phyloP scores from a whole-genome alignment of 2,113 vertebrate genomes.

The Passer montanus region DNA sequence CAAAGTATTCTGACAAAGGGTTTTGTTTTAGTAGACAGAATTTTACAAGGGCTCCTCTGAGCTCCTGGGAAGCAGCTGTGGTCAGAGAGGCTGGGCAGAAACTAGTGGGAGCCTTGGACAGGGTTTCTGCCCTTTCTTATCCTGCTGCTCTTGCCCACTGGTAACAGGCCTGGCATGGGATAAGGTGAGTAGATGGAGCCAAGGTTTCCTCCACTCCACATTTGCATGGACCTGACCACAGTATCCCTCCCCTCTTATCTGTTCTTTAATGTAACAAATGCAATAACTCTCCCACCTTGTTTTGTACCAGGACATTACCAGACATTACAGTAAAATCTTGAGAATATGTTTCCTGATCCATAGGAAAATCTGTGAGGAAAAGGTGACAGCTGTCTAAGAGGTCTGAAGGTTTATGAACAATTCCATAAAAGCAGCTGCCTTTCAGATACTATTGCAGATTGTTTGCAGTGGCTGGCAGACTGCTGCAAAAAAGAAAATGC shows the following conservation, averaged over 20 bases:
- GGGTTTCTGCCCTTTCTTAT: neutral
- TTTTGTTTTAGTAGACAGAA: neutral
- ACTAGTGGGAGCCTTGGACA: neutral
- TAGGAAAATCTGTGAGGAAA: neutral
- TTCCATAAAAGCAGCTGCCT: neutral
- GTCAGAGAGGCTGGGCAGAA: neutral
- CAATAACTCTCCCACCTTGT: neutral
- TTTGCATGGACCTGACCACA: neutral
- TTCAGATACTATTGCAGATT: neutral
- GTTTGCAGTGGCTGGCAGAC: neutral
- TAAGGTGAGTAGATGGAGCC: neutral
- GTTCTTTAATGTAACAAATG: neutral
- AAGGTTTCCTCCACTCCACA: neutral
- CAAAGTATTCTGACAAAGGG: neutral
- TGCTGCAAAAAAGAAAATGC: neutral
- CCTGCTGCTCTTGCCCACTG: neutral
- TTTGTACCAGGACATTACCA: neutral
- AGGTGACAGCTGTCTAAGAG: neutral
- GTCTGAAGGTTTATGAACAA: neutral
- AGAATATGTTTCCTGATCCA: neutral
- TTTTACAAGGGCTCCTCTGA: neutral
- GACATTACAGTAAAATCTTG: neutral
- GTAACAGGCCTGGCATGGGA: neutral
- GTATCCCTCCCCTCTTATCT: neutral
- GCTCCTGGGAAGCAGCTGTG: neutral